Percentiles rank a stretch among this genome's conserved stretches.
phyloP scores from a whole-genome alignment of 2,888 invertebrate species.

The Rotaria socialis region DNA sequence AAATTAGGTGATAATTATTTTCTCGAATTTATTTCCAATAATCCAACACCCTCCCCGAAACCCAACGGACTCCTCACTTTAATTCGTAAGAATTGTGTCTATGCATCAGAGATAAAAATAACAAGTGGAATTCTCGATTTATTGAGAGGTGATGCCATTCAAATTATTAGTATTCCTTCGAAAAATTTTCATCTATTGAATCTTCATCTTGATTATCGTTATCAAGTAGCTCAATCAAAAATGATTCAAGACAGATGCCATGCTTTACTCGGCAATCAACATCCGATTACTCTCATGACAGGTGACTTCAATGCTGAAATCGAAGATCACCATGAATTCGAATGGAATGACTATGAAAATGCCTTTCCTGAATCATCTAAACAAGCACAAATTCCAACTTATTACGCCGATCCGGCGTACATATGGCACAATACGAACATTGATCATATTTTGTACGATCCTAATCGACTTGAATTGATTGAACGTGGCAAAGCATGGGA shows the following conservation, averaged over 20 bases:
- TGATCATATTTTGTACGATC: not conserved
- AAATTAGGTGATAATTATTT: too few relatives aligned
- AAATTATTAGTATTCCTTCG: not conserved
- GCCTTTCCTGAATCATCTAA: not conserved
- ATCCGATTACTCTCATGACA: not conserved
- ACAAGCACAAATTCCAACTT: not conserved
- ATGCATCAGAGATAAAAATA: not conserved
- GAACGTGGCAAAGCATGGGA: not conserved
- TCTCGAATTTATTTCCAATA: too few relatives aligned
- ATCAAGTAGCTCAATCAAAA: not conserved
- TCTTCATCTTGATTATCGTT: not conserved
- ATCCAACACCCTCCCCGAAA: too few relatives aligned
- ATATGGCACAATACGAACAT: not conserved
- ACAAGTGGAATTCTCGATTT: not conserved
- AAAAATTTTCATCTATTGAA: not conserved
- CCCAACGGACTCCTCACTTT: too few relatives aligned
- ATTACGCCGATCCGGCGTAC: not conserved
- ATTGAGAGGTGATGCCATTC: not conserved
- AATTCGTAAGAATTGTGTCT: not conserved
- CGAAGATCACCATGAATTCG: not conserved
- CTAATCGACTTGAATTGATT: not conserved
- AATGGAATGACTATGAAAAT: not conserved
- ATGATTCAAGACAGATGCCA: not conserved
- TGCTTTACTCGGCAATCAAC: not conserved
- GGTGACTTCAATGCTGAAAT: not conserved